Evolutionary conservation across 2,797 vertebrate genomes (phyloP).

Genomic region (Chaetophractus vellerosus): DNA sequence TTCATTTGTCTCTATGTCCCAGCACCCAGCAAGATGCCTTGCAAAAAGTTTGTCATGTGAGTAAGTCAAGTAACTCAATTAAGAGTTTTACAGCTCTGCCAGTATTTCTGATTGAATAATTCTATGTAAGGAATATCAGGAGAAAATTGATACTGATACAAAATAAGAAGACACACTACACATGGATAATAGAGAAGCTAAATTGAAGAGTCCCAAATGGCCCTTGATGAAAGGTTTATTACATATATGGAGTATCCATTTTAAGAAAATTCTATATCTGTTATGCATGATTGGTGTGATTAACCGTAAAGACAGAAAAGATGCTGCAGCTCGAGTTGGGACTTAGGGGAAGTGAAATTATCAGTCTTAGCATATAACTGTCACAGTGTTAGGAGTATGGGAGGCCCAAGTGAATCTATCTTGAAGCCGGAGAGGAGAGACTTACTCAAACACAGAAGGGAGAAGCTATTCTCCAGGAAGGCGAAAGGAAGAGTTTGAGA

Average conservation of each 20-base stretch:
- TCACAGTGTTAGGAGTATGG: too few species aligned
- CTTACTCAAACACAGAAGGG: neutral
- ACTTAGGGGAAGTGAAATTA: neutral
- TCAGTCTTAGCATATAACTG: neutral
- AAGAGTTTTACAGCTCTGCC: neutral
- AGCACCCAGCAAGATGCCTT: neutral
- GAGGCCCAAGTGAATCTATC: neutral
- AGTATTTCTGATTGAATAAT: neutral
- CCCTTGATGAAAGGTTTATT: neutral
- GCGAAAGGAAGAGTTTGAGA: neutral
- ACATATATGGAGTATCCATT: neutral
- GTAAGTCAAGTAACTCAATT: neutral
- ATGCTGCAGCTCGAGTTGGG: neutral
- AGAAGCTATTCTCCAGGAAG: neutral
- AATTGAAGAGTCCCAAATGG: neutral
- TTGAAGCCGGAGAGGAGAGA: neutral
- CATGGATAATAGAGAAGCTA: neutral
- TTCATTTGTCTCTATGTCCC: neutral
- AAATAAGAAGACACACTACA: neutral
- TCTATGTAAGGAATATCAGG: slow-evolving; percentile 1
- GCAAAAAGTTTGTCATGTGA: neutral
- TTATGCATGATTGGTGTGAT: neutral
- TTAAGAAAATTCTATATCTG: neutral
- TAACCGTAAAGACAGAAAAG: neutral
- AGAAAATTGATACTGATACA: neutral